These are phyloP conservation scores for Diogma glabrata DNA, from an alignment of 2,888 invertebrate genomes.

Conservation along the genomic window DNA sequence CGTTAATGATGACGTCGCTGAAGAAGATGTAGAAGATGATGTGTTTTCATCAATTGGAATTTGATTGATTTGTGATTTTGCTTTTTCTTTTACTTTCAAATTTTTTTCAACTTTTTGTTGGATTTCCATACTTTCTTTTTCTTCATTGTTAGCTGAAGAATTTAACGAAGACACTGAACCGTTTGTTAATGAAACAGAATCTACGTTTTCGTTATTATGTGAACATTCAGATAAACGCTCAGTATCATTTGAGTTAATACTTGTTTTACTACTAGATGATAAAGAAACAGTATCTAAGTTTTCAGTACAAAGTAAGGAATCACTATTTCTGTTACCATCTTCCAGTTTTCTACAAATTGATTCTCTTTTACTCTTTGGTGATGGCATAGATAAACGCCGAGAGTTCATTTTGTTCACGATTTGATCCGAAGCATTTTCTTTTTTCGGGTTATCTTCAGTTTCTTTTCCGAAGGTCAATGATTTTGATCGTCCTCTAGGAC, in stretches of 20 bases:
- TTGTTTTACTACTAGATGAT: conserved; percentile 34
- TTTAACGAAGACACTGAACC: background rate
- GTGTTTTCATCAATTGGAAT: background rate
- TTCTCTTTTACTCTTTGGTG: too few species aligned
- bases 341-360: too few species aligned
- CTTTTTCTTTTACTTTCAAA: background rate
- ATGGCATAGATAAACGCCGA: too few species aligned
- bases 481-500: background rate
- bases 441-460: too few species aligned
- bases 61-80: too few species aligned
- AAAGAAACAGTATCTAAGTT: conserved; percentile 34
- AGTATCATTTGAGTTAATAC: conserved; percentile 1
- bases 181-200: background rate
- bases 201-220: background rate
- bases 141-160: conserved; percentile 10
- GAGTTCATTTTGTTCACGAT: too few species aligned
- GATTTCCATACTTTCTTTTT: conserved; percentile 1
- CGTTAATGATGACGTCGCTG: background rate
- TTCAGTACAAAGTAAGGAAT: conserved; percentile 42
- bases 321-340: conserved; percentile 21
- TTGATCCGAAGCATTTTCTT: too few species aligned
- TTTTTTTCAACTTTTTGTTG: too few species aligned
- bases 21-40: background rate
- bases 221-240: too few species aligned
- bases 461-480: background rate